Percentiles rank a stretch among this genome's conserved stretches.
These are phyloP conservation scores for Mesembrinibis cayennensis DNA, from an alignment of 2,113 vertebrate species.

Conservation along the genomic window DNA sequence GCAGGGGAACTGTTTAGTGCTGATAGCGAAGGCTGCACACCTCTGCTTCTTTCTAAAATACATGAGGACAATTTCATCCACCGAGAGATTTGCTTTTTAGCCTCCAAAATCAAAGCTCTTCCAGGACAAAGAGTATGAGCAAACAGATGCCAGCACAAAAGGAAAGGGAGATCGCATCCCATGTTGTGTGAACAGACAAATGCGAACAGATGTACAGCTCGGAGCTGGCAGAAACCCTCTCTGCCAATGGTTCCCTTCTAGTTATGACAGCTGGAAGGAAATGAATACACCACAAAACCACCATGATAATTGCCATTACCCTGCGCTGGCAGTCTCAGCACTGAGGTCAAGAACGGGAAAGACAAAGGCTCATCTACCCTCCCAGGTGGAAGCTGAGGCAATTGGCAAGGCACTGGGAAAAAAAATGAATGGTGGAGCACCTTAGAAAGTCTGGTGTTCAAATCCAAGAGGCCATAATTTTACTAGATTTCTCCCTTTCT, in stretches of 20 bases:
- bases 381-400: neutral
- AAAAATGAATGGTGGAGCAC: neutral
- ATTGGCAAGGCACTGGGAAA: neutral
- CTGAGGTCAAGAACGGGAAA: neutral
- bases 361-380: neutral
- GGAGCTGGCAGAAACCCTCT: conserved; percentile 4
- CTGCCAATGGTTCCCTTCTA: conserved; percentile 13
- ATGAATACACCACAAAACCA: conserved; percentile 29
- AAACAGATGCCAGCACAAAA: neutral
- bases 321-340: neutral
- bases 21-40: neutral
- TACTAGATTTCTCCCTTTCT: neutral
- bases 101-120: neutral
- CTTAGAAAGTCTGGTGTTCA: neutral
- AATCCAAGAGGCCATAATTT: neutral
- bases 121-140: neutral
- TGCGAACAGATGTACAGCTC: conserved; percentile 37
- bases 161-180: neutral
- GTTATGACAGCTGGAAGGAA: conserved; percentile 58
- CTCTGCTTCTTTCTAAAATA: neutral
- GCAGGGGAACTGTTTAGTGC: neutral
- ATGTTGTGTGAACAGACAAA: conserved; percentile 18
- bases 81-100: neutral
- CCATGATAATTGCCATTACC: conserved; percentile 36
- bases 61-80: neutral